Percentiles rank a stretch among this genome's conserved stretches.
Conservation (phyloP, 1,140 invertebrate species). For the Drosophila mauritiana region DNA sequence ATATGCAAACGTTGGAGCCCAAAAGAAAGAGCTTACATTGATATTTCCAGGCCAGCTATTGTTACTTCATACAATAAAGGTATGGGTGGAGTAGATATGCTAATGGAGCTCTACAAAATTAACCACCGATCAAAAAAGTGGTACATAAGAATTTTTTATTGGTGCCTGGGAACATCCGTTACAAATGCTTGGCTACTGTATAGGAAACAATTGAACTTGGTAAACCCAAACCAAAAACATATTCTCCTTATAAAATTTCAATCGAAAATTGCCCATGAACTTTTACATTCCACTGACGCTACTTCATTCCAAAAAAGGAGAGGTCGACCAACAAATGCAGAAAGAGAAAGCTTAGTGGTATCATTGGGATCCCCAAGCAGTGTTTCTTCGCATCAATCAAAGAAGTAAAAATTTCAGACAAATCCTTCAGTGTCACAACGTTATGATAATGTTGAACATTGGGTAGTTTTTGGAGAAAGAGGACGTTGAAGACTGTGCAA, state of each 20-base stretch:
- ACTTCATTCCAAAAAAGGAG: slow-evolving; percentile 12
- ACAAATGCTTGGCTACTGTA: slow-evolving; percentile 19
- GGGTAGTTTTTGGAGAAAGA: too few relatives aligned
- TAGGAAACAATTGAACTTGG: slow-evolving; percentile 8
- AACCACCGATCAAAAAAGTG: slow-evolving; percentile 17
- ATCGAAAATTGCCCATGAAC: slow-evolving; percentile 13
- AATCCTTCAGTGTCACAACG: slow-evolving; percentile 8
- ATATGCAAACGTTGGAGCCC: too few relatives aligned
- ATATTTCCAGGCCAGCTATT: too few relatives aligned
- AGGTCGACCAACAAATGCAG: slow-evolving; percentile 22
- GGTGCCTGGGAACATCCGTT: slow-evolving; percentile 19
- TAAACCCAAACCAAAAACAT: slow-evolving; percentile 20
- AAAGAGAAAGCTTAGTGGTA: slow-evolving; percentile 21
- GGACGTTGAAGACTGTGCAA: slow-evolving; percentile 35
- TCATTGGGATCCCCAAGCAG: slow-evolving; percentile 16
- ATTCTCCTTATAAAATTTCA: slow-evolving; percentile 25
- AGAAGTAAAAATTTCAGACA: slow-evolving; percentile 31
- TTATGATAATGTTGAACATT: slow-evolving; percentile 19
- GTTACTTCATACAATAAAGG: slow-evolving; percentile 6
- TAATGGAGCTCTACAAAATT: slow-evolving; percentile 28
- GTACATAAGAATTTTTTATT: slow-evolving; percentile 1
- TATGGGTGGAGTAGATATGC: slow-evolving; percentile 27
- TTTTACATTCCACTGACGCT: slow-evolving; percentile 20
- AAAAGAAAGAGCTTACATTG: too few relatives aligned
- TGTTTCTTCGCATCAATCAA: slow-evolving; percentile 5